phyloP scores from a whole-genome alignment of 2,888 invertebrate species.

The Ichneumoninae sp. region DNA sequence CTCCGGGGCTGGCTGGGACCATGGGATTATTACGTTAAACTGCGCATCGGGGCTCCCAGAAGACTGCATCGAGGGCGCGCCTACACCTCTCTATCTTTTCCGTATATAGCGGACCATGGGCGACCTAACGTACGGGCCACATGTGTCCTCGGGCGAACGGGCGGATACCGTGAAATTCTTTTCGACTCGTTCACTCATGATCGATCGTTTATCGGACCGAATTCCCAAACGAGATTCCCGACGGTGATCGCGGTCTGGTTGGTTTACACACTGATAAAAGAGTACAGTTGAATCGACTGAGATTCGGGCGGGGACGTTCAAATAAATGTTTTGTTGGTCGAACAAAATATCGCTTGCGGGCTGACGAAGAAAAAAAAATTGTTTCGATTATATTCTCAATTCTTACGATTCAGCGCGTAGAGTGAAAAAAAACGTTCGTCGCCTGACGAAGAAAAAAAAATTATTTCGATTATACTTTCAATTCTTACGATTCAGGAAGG shows the following conservation, averaged over 20 bases:
- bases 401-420: too few species aligned
- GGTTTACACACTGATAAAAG: not conserved
- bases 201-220: constrained; percentile 27
- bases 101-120: not conserved
- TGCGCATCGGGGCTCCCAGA: constrained; percentile 37
- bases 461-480: too few species aligned
- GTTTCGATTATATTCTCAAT: too few species aligned
- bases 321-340: too few species aligned
- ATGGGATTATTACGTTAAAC: constrained; percentile 68
- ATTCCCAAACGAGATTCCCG: constrained; percentile 23
- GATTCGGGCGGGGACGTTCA: too few species aligned
- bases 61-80: constrained; percentile 25
- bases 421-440: too few species aligned
- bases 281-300: too few species aligned
- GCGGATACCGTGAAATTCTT: constrained; percentile 7
- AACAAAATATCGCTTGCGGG: too few species aligned
- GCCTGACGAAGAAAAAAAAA: too few species aligned
- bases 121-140: not conserved
- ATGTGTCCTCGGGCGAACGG: not conserved
- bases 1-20: constrained; percentile 41
- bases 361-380: too few species aligned
- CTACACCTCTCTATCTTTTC: constrained; percentile 15
- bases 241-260: not conserved
- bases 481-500: too few species aligned
- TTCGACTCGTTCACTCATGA: constrained; percentile 19